These are phyloP conservation scores for Odocoileus hemionus DNA, from an alignment of 2,113 vertebrate species.

Conservation along the genomic window DNA sequence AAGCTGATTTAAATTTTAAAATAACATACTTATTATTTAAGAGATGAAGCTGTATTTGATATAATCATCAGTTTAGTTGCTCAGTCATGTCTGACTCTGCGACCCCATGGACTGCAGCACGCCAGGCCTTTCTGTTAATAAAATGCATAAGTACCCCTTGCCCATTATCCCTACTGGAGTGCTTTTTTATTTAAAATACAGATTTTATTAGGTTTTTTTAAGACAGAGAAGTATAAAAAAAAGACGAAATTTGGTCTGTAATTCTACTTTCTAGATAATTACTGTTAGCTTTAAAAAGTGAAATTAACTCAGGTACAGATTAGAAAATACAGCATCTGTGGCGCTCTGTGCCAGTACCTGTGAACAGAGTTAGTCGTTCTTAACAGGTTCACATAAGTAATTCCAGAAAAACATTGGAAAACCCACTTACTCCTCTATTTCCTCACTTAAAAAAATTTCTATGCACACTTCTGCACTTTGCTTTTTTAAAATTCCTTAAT, in stretches of 20 bases:
- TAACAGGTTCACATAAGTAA: background rate
- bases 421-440: background rate
- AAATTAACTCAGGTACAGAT: background rate
- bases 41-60: background rate
- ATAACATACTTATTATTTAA: background rate
- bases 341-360: background rate
- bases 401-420: constrained; percentile 3
- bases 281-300: constrained; percentile 6
- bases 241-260: background rate
- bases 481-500: background rate
- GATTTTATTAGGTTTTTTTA: background rate
- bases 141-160: background rate
- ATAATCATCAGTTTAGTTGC: background rate
- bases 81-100: background rate
- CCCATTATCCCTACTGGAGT: background rate
- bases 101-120: background rate
- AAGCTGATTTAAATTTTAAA: constrained; percentile 19
- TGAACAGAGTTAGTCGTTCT: background rate
- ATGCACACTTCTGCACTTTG: background rate
- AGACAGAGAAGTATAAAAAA: background rate
- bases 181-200: background rate
- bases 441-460: background rate
- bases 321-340: background rate
- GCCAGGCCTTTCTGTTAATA: background rate
- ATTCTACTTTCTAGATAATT: background rate